phyloP scores from a whole-genome alignment of 2,888 invertebrate genomes.

The Xiphydria camelus region DNA sequence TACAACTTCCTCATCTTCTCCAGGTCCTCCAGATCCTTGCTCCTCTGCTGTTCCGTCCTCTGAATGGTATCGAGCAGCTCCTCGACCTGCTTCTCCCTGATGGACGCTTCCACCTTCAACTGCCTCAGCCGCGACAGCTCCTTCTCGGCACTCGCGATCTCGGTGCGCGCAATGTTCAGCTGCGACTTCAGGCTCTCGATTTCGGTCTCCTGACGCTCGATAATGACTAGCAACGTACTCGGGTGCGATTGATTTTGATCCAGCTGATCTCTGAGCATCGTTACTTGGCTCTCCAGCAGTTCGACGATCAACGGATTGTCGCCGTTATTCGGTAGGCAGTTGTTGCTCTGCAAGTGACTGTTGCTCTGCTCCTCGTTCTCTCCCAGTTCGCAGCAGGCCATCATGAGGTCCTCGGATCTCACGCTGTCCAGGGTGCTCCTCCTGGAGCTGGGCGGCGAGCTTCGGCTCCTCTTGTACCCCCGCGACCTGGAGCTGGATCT shows the following conservation, averaged over 20 bases:
- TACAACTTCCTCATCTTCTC: constrained; percentile 66
- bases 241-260: constrained; percentile 48
- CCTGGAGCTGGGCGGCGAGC: constrained; percentile 65
- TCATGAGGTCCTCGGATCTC: constrained; percentile 63
- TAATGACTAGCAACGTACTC: constrained; percentile 52
- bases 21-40: constrained; percentile 70
- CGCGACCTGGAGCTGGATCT: constrained; percentile 60
- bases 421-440: constrained; percentile 69
- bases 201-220: constrained; percentile 70
- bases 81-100: constrained; percentile 76
- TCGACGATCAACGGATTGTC: constrained; percentile 50
- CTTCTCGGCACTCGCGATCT: constrained; percentile 70
- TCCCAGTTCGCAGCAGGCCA: constrained; percentile 60
- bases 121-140: constrained; percentile 74
- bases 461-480: constrained; percentile 65
- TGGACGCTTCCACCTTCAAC: constrained; percentile 70
- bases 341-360: constrained; percentile 34
- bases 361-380: constrained; percentile 62
- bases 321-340: constrained; percentile 30
- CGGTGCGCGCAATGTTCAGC: constrained; percentile 65
- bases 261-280: constrained; percentile 41
- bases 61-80: constrained; percentile 76
- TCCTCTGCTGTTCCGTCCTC: constrained; percentile 76
- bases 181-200: constrained; percentile 74
- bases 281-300: constrained; percentile 48